A percentile compares a stretch with the other conserved stretches of the same genome.
phyloP scores from a whole-genome alignment of 2,797 vertebrate genomes.

The Acomys russatus region DNA sequence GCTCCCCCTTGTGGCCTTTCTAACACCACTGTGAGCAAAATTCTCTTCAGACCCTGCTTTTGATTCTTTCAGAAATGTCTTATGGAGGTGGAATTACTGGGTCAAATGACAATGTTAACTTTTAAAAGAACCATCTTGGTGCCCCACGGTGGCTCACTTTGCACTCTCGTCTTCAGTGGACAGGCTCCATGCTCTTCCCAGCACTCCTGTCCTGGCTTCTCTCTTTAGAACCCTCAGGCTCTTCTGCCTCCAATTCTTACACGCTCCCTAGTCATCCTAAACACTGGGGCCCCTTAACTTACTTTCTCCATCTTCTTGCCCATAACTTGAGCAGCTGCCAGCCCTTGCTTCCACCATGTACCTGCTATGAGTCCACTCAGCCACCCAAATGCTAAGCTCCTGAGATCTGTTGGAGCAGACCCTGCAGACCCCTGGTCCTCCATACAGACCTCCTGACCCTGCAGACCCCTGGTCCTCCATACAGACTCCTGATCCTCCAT shows the following conservation, averaged over 20 bases:
- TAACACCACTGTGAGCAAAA: neutral
- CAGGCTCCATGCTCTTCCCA: neutral
- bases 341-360: neutral
- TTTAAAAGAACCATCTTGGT: neutral
- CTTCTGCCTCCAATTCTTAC: neutral
- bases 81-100: neutral
- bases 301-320: neutral
- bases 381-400: neutral
- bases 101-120: neutral
- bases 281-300: neutral
- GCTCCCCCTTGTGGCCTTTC: neutral
- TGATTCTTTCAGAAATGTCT: neutral
- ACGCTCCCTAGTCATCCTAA: no score
- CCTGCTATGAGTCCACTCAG: neutral
- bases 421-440: neutral
- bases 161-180: neutral
- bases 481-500: no score
- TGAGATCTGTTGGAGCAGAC: neutral
- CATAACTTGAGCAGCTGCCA: neutral
- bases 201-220: neutral
- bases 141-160: neutral
- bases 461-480: neutral
- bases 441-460: neutral
- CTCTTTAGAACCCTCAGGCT: neutral
- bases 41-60: neutral